phyloP scores from a whole-genome alignment of 2,113 vertebrate species.

The Myrmophylax atrothorax region DNA sequence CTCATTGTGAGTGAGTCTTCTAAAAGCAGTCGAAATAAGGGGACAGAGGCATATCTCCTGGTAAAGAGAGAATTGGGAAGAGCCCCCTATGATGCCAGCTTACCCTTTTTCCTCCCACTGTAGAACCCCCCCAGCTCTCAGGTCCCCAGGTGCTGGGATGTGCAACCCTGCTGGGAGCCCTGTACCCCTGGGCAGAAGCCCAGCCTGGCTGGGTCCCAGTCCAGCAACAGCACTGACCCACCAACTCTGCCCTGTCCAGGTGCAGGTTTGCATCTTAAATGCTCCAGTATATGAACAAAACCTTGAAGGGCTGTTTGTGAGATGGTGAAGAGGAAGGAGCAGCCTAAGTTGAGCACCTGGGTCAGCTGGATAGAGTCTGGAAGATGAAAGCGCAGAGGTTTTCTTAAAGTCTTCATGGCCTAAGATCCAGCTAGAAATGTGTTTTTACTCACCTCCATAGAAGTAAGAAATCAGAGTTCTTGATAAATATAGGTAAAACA shows the following conservation, averaged over 20 bases:
- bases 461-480: background rate
- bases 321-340: background rate
- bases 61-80: background rate
- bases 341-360: background rate
- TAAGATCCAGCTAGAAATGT: background rate
- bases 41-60: background rate
- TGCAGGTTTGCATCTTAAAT: background rate
- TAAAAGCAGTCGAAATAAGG: background rate
- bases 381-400: background rate
- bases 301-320: background rate
- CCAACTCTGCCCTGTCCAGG: background rate
- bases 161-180: background rate
- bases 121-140: background rate
- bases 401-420: background rate
- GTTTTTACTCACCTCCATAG: background rate
- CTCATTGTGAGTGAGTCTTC: background rate
- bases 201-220: background rate
- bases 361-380: background rate
- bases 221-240: background rate
- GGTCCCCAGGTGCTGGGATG: background rate
- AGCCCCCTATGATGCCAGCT: background rate
- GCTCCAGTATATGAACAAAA: background rate
- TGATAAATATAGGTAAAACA: background rate
- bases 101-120: background rate
- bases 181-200: background rate